A percentile compares a stretch with the other conserved stretches of the same genome.
These are phyloP conservation scores for Trypoxylus dichotomus DNA, from an alignment of 1,140 invertebrate species.

Conservation along the genomic window DNA sequence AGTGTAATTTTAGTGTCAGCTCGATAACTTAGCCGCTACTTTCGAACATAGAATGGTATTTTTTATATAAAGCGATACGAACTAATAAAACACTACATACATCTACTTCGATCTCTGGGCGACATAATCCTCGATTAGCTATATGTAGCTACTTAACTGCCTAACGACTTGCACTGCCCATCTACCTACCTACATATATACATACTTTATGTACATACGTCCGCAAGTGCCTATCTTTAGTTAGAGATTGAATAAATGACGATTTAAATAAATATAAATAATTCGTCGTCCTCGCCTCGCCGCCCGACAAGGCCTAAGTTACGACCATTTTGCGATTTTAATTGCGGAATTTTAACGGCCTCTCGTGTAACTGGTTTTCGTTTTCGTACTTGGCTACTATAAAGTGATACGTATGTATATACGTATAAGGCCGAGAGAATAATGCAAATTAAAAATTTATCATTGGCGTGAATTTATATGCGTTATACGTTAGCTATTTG, in stretches of 20 bases:
- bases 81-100: too few relatives aligned
- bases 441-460: background rate
- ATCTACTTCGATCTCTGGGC: too few relatives aligned
- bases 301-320: background rate
- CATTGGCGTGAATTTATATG: background rate
- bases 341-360: conserved; percentile 18
- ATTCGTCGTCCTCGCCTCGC: background rate
- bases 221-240: background rate
- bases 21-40: too few relatives aligned
- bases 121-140: too few relatives aligned
- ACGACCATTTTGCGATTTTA: conserved; percentile 12
- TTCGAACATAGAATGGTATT: too few relatives aligned
- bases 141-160: too few relatives aligned
- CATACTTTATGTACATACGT: background rate
- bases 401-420: too few relatives aligned
- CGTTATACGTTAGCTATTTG: background rate
- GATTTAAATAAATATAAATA: conserved; percentile 11
- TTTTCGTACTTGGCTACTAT: background rate
- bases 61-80: too few relatives aligned
- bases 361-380: background rate
- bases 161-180: background rate
- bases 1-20: too few relatives aligned
- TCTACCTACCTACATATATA: background rate
- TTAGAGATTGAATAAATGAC: background rate
- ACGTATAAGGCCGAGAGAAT: background rate